A percentile compares a stretch with the other conserved stretches of the same genome.
Evolutionary conservation across 2,113 vertebrate genomes (phyloP).

Genomic region (Phrynosoma platyrhinos): DNA sequence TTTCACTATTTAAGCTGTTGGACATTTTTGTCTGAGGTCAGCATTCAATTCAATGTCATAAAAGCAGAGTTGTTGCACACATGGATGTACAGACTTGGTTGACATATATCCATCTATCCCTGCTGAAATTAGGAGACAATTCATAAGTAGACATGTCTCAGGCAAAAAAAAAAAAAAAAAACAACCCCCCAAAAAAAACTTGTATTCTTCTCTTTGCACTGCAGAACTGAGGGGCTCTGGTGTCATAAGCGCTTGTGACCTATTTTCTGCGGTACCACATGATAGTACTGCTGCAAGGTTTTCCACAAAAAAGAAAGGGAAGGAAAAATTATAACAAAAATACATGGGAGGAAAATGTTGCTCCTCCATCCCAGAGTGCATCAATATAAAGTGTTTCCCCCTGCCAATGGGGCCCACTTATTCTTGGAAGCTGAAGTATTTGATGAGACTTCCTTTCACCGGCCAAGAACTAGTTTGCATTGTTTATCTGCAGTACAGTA

Average conservation of each 20-base stretch:
- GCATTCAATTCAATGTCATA: too few relatives aligned
- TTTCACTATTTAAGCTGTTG: too few relatives aligned
- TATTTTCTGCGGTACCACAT: too few relatives aligned
- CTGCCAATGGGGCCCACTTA: not conserved
- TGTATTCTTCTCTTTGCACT: not conserved
- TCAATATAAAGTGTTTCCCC: not conserved
- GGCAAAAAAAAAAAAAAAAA: not conserved
- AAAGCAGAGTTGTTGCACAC: too few relatives aligned
- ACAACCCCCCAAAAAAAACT: too few relatives aligned
- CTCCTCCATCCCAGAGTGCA: not conserved
- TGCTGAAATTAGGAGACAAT: not conserved
- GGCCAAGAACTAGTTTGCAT: not conserved
- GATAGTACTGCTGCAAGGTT: too few relatives aligned
- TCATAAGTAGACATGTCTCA: not conserved
- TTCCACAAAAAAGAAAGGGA: not conserved
- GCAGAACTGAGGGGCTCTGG: not conserved
- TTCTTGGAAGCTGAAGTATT: not conserved
- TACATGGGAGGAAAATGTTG: too few relatives aligned
- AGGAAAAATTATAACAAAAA: not conserved
- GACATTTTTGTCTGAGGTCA: too few relatives aligned
- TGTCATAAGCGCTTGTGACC: not conserved
- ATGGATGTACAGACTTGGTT: too few relatives aligned
- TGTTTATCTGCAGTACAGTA: not conserved
- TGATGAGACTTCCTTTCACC: not conserved
- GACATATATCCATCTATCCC: too few relatives aligned